Percentiles rank a stretch among this genome's conserved stretches.
These are phyloP conservation scores for Thalassarche chlororhynchos DNA, from an alignment of 2,113 vertebrate species.

Conservation along the genomic window DNA sequence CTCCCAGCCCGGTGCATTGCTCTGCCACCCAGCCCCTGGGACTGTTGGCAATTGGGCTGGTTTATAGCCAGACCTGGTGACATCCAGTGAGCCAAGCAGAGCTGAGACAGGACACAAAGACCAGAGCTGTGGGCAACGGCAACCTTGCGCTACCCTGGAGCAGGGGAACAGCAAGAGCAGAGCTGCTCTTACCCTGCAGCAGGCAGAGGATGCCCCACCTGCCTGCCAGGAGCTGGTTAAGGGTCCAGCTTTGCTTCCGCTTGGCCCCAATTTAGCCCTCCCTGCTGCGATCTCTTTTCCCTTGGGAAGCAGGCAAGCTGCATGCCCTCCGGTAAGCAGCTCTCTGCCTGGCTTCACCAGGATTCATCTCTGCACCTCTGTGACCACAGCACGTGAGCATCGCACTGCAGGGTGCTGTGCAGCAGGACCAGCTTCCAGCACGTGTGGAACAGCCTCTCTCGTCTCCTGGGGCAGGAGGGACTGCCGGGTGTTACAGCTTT, in stretches of 20 bases:
- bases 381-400: background rate
- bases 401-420: background rate
- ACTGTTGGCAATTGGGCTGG: background rate
- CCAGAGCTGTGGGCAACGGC: background rate
- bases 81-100: background rate
- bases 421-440: background rate
- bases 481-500: background rate
- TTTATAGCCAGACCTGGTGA: background rate
- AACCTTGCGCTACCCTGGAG: background rate
- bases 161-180: background rate
- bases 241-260: background rate
- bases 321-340: rapidly evolving
- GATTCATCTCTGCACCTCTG: background rate
- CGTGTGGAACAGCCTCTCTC: background rate
- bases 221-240: background rate
- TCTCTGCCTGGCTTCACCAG: background rate
- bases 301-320: background rate
- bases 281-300: background rate
- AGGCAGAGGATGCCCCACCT: background rate
- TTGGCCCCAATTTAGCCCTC: background rate
- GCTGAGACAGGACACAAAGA: background rate
- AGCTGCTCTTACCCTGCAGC: background rate
- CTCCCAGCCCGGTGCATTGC: background rate
- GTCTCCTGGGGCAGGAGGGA: background rate
- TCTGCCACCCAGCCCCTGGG: background rate